phyloP scores from a whole-genome alignment of 2,888 invertebrate genomes.

The Drosophila atroscutellata region DNA sequence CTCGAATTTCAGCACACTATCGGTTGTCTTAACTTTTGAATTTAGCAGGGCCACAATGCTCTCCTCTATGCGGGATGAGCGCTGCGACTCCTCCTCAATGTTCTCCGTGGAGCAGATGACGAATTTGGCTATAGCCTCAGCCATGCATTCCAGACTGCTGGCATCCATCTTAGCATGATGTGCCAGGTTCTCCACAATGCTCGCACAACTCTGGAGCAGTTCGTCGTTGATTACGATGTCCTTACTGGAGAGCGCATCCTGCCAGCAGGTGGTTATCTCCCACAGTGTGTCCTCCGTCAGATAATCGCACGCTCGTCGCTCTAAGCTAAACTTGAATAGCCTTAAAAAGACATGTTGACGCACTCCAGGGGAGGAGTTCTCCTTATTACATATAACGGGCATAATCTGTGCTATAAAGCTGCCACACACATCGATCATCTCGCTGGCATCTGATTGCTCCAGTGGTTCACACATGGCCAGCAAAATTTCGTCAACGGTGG shows the following conservation, averaged over 20 bases:
- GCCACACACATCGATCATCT: slow-evolving; percentile 86
- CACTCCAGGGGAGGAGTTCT: slow-evolving; percentile 83
- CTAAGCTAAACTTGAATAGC: slow-evolving; percentile 85
- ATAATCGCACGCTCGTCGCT: slow-evolving; percentile 78
- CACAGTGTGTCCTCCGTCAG: slow-evolving; percentile 86
- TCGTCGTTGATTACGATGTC: slow-evolving; percentile 76
- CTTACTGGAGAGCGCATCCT: slow-evolving; percentile 85
- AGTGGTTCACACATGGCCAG: slow-evolving; percentile 78
- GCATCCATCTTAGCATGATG: slow-evolving; percentile 33
- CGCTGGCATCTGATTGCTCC: slow-evolving; percentile 47
- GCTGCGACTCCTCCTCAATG: slow-evolving; percentile 65
- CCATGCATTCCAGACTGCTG: slow-evolving; percentile 68
- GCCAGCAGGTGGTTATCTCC: slow-evolving; percentile 87
- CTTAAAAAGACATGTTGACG: slow-evolving; percentile 85
- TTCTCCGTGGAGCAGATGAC: slow-evolving; percentile 82
- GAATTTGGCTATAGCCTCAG: slow-evolving; percentile 79
- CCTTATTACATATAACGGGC: slow-evolving; percentile 85
- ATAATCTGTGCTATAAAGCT: slow-evolving; percentile 86
- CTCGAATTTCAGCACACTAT: slow-evolving; percentile 49
- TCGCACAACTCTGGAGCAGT: slow-evolving; percentile 70
- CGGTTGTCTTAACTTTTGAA: slow-evolving; percentile 40
- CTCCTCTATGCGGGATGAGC: slow-evolving; percentile 70
- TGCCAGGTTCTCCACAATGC: slow-evolving; percentile 67
- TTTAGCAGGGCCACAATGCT: slow-evolving; percentile 54
- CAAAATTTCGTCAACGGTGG: slow-evolving; percentile 82